Evolutionary conservation across 2,888 invertebrate species (phyloP), one percentile per base, ranked within the genome.

Genomic region (Tethea ocularis): DNA sequence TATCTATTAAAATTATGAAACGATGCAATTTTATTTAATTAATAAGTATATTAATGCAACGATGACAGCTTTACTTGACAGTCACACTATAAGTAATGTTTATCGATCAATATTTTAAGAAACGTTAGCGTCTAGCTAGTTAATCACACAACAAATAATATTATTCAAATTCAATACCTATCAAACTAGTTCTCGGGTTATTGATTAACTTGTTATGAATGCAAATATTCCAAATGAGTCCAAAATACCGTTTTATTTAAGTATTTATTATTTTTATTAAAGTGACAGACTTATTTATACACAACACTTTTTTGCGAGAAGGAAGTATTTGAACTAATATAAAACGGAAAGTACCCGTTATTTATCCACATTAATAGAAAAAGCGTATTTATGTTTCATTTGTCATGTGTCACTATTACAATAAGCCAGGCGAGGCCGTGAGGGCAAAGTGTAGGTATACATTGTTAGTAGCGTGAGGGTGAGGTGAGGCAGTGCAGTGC

Each of bases 171-270:
- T 61, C 66, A 61, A 74, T 76, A 26, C 0, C 6, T 71, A 67
- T 67, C 66, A 61, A 75, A 81, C 80, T 70, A 71, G 78, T 81
- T 80, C 33, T 60, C 67, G 74, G 82, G 80, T 75, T 77, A 69
- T 82, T 81, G 82, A 80, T 78, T 82, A 77, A 73, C 56, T 66
- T 77, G 75, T 74, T 77, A 76, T 71, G 73, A 77, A 72, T 63
- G 57, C 60, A 59, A 61, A 20, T 46, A 46, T 46, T 20, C 46
- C 20, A 17, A 33, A 13, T 33, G 20, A 46, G 46, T 7, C 7
- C 15, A 38, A 38, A 38, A 7, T 20, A 46, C 46, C 7, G 46
- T 46, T 46, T 46, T 46, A 10, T 20, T 46, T 6, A 20, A 3
- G 8, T n/a, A 46, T 20, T 20, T 46, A 46, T 46, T 46, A 10